A percentile compares a stretch with the other conserved stretches of the same genome.
These are phyloP conservation scores for Sebastes trivittatus DNA, from an alignment of 2,797 vertebrate species.

Conservation along the genomic window DNA sequence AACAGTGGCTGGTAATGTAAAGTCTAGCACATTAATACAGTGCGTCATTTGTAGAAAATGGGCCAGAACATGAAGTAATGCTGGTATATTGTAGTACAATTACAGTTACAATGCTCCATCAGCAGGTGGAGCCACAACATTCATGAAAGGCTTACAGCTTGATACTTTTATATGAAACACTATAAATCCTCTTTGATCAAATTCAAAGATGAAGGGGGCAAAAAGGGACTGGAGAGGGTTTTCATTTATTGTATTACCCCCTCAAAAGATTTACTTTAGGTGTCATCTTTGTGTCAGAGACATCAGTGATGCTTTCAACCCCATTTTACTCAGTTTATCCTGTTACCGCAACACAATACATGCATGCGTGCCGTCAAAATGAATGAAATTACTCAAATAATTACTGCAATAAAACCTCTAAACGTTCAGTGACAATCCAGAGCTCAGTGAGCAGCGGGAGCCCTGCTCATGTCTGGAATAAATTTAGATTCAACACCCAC, in stretches of 20 bases:
- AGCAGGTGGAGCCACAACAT: conserved; percentile 56
- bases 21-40: neutral
- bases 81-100: neutral
- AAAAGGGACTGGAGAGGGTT: neutral
- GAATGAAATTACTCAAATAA: neutral
- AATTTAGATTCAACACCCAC: conserved; percentile 41
- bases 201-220: neutral
- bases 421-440: neutral
- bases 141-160: neutral
- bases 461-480: conserved; percentile 28
- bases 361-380: neutral
- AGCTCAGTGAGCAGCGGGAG: conserved; percentile 8
- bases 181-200: neutral
- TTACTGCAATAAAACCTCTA: neutral
- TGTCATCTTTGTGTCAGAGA: neutral
- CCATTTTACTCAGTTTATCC: neutral
- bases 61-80: neutral
- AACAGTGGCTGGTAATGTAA: neutral
- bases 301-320: neutral
- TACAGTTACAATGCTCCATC: conserved; percentile 19
- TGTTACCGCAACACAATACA: neutral
- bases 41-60: neutral
- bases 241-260: neutral
- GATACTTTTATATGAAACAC: neutral
- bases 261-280: neutral